Base-by-base conservation (phyloP, 2,797 vertebrate genomes). In the Sandelia bainsii region DNA sequence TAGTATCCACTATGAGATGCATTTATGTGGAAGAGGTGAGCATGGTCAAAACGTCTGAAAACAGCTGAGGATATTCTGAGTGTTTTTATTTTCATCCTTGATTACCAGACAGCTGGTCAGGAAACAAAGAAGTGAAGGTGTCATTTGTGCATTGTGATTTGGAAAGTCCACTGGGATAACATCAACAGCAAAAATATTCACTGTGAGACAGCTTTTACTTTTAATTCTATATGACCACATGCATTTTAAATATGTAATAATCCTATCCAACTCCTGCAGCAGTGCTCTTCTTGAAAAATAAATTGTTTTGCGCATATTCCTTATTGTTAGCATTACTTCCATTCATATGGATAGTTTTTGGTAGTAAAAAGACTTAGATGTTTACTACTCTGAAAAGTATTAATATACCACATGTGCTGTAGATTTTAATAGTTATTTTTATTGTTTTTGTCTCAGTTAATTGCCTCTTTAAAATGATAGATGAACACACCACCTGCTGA, bases 401-500 rank as follows among this genome's bases (percentile, higher is more conserved):
- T 52, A 29, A 7, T 49, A 7, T 17, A 37, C 6, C 2, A 0
- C 54, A 29, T 32, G 25, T 46, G 45, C 44, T 61, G 53, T 29
- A 29, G 44, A 19, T 20, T 44, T 17, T 68, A 57, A 1, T 9
- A 62, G 49, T 52, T 62, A 20, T 48, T 19, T 62, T 66, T 29
- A 32, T 62, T 48, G 9, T 63, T 69, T 81, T 57, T n/a, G 29
- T 10, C 60, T 73, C 23, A 32, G n/a, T 60, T 78, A 69, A 81
- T 64, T 58, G 29, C 42, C 56, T 68, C 25, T 64, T 71, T 67
- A 62, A 82, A 71, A 68, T 77, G 60, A 79, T 53, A 45, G 62
- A 83, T 83, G 39, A 49, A 57, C 73, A 65, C 63, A 44, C 57
- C 81, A 79, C 79, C 83, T 81, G 71, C 69, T 23, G 56, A 60